Evolutionary conservation across 2,888 invertebrate species (phyloP).

Genomic region (Leistus spinibarbis): DNA sequence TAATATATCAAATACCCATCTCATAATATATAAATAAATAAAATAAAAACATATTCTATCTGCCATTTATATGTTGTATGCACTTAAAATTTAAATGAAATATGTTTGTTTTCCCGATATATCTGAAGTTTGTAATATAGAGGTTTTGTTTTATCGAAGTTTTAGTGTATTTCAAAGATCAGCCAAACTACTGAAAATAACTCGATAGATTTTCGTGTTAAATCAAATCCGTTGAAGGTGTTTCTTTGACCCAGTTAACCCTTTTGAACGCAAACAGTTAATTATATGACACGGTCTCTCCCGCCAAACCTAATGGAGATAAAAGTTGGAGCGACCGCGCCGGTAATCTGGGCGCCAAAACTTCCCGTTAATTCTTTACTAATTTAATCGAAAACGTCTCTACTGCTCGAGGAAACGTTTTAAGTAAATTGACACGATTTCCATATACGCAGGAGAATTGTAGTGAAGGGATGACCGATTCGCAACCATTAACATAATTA

Average conservation of each 20-base stretch:
- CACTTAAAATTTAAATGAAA: too few relatives aligned
- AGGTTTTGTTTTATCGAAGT: too few relatives aligned
- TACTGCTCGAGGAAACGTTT: constrained; percentile 15
- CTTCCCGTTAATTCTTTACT: constrained; percentile 1
- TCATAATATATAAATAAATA: too few relatives aligned
- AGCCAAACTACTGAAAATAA: too few relatives aligned
- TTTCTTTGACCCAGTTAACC: background rate
- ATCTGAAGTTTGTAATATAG: too few relatives aligned
- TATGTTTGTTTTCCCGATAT: too few relatives aligned
- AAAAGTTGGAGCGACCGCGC: background rate
- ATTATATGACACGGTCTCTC: background rate
- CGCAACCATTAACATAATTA: constrained; percentile 33
- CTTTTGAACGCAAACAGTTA: background rate
- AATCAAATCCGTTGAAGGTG: background rate
- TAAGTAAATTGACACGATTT: constrained; percentile 35
- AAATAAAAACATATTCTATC: too few relatives aligned
- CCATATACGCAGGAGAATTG: constrained; percentile 19
- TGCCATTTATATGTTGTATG: too few relatives aligned
- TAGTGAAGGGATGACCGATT: constrained; percentile 1
- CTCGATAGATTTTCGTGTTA: background rate
- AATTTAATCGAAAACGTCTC: constrained; percentile 5
- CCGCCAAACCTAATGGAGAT: constrained; percentile 7
- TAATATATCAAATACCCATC: too few relatives aligned
- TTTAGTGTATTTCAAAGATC: too few relatives aligned
- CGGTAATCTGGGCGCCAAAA: constrained; percentile 3